phyloP scores from a whole-genome alignment of 2,888 invertebrate genomes.

The Erpobdella octoculata region DNA sequence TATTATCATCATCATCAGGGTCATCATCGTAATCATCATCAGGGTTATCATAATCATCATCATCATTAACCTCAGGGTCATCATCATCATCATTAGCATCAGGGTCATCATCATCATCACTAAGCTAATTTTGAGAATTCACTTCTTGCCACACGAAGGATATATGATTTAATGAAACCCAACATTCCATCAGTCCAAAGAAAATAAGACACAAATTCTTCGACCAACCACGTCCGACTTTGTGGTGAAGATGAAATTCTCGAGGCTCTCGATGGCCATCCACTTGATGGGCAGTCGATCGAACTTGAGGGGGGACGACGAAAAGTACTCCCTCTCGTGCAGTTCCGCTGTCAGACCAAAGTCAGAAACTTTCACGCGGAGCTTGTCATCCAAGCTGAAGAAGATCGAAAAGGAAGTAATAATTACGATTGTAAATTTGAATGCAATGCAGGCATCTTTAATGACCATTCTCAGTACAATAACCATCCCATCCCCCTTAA shows the following conservation, averaged over 20 bases:
- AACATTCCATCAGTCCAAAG: not conserved
- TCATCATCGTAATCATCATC: no score
- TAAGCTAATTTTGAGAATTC: not conserved
- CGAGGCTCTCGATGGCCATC: constrained; percentile 55
- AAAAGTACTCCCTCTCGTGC: constrained; percentile 55
- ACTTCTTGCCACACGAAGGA: no score
- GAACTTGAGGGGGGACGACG: constrained; percentile 44
- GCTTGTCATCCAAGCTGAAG: constrained; percentile 53
- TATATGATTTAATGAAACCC: no score
- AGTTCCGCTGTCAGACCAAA: constrained; percentile 58
- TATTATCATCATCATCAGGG: no score
- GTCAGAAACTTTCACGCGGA: constrained; percentile 56
- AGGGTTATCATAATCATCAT: no score
- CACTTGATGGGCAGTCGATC: constrained; percentile 54
- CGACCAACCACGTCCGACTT: constrained; percentile 53
- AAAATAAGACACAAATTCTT: not conserved
- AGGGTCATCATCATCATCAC: no score
- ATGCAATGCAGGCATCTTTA: not conserved
- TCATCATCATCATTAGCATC: no score
- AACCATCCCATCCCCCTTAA: not conserved
- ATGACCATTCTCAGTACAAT: not conserved
- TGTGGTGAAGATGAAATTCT: constrained; percentile 50
- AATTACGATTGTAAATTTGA: not conserved
- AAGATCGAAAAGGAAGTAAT: not conserved
- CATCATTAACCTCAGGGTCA: no score